Conservation (phyloP, 2,888 invertebrate species). For the Aspidiotus destructor region DNA sequence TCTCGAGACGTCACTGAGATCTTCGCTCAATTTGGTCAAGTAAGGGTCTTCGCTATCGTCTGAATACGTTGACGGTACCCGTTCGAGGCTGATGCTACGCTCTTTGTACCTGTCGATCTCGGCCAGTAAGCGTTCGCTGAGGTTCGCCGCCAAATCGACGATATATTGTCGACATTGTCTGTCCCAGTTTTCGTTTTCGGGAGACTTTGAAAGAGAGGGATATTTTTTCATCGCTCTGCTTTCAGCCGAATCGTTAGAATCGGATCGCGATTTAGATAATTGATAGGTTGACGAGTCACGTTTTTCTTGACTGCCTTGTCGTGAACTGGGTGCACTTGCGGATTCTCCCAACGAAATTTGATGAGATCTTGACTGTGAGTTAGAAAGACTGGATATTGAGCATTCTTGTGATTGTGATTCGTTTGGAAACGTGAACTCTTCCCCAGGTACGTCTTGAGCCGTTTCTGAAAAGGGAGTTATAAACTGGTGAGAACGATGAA, state of each 20-base stretch:
- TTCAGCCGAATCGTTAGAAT: slow-evolving; percentile 9
- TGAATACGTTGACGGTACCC: no score
- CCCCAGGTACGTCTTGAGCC: not conserved
- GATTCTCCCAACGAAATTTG: not conserved
- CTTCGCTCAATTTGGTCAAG: slow-evolving; percentile 50
- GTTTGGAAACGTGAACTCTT: not conserved
- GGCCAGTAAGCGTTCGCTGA: slow-evolving; percentile 68
- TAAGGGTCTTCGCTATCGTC: slow-evolving; percentile 46
- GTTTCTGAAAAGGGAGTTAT: slow-evolving; percentile 9
- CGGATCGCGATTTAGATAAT: not conserved
- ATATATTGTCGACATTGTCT: slow-evolving; percentile 54
- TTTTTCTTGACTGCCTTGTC: not conserved
- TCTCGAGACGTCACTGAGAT: slow-evolving; percentile 51
- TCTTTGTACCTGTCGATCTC: slow-evolving; percentile 56
- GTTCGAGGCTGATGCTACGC: slow-evolving; percentile 43
- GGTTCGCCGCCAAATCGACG: slow-evolving; percentile 67
- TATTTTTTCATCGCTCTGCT: slow-evolving; percentile 10
- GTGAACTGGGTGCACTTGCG: not conserved
- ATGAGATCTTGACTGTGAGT: not conserved
- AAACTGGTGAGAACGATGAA: not conserved
- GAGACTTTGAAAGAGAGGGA: slow-evolving; percentile 20
- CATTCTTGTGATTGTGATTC: slow-evolving; percentile 10
- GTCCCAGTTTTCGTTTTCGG: slow-evolving; percentile 35
- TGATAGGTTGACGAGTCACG: not conserved
- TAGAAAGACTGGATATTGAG: slow-evolving; percentile 29